Base-by-base conservation (phyloP, 2,888 invertebrate species). In the Lasioglossum villosulum region DNA sequence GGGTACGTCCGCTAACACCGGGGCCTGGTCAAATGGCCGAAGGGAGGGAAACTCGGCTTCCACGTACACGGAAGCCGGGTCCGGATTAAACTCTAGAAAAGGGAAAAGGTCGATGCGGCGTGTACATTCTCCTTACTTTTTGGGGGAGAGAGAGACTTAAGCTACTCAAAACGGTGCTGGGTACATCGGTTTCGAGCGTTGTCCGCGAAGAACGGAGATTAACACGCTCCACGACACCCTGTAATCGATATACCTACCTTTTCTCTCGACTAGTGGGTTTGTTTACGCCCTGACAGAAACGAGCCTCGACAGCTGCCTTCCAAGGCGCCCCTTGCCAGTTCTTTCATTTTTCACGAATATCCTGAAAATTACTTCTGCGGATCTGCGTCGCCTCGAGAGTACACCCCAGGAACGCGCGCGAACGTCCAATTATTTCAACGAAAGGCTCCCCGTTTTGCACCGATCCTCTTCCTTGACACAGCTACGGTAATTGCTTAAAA, bases 241-340 rank as follows among this genome's bases (percentile, higher is more conserved):
- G 91, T 91, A 91, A 91, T 90, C 91, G 90, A 91, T 91, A 91
- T 88, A 91, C 91, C 82, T 82, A 48, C 73, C 48, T 80, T 80
- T 76, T 66, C 72, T 74, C 27, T 72, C 77, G 79, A 66, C 59
- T 63, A 86, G 75, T 52, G 37, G 75, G 78, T 86, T 90, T 89
- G 86, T 90, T 88, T 88, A 82, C 82, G 82, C 78, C 82, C 71
- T 42, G 80, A 45, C 80, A 72, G 80, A 52, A 66, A 76, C 30
- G 63, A 78, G 30, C 45, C 78, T 74, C 56, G 75, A 77, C 87
- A 89, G 84, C 86, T 86, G 89, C 12, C 74, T 63, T 78, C 45
- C 74, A 45, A 4, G 42, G 71, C 59, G 81, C 76, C 86, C 79
- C 74, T 90, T 68, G 8, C 73, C 84, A 84, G 83, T 79, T 71